Percentiles rank a stretch among this genome's conserved stretches.
Evolutionary conservation across 2,113 vertebrate species (phyloP).

Genomic region (Nicator chloris): DNA sequence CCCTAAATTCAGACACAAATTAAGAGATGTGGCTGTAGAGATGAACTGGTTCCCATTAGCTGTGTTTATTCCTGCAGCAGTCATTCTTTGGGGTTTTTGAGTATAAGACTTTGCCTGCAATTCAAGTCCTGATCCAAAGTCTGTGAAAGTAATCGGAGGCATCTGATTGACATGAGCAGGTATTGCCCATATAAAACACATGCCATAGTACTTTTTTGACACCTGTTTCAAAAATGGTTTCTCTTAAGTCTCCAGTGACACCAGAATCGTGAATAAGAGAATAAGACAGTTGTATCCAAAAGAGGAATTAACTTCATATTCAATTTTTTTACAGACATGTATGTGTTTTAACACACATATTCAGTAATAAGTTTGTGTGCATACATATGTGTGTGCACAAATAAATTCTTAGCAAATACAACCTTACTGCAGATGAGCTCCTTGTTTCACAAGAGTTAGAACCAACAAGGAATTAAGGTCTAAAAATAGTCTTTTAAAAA

Average conservation of each 20-base stretch:
- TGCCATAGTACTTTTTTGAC: neutral
- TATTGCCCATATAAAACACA: neutral
- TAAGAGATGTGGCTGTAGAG: neutral
- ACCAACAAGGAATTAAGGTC: neutral
- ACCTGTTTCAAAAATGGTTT: neutral
- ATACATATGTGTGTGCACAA: accelerated
- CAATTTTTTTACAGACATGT: neutral
- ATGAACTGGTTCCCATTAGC: neutral
- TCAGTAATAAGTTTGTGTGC: neutral
- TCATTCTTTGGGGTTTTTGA: neutral
- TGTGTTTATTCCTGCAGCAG: neutral
- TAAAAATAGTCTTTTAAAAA: neutral
- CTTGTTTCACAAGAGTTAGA: neutral
- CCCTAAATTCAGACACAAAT: neutral
- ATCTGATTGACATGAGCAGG: neutral
- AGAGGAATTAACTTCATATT: neutral
- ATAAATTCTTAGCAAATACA: neutral
- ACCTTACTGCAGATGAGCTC: neutral
- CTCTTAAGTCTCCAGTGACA: neutral
- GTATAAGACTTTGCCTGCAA: neutral
- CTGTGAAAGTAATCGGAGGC: neutral
- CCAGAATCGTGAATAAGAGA: accelerated
- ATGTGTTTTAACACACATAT: neutral
- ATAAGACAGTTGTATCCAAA: neutral
- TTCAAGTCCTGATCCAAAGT: neutral